Evolutionary conservation across 2,797 vertebrate species (phyloP).

Genomic region (Phrynocephalus forsythii): DNA sequence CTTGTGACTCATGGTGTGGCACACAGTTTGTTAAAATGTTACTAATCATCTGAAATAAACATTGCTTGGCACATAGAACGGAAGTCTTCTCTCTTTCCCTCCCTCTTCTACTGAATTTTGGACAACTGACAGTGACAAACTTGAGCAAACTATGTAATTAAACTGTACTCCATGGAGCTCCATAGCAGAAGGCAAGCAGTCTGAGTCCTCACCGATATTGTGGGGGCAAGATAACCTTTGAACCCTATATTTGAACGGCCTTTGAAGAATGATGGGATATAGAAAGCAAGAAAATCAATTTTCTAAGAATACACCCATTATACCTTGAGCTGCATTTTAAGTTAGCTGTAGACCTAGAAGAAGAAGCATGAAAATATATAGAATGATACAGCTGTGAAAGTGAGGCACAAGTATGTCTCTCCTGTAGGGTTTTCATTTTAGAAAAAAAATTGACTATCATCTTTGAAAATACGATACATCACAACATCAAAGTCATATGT

Average conservation of each 20-base stretch:
- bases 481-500: not conserved
- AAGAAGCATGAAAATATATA: not conserved
- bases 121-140: not conserved
- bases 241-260: not conserved
- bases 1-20: slow-evolving; percentile 9
- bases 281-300: not conserved
- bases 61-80: not conserved
- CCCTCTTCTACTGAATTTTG: not conserved
- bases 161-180: not conserved
- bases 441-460: not conserved
- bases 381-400: not conserved
- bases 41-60: slow-evolving; percentile 49
- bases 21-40: not conserved
- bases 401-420: not conserved
- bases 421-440: not conserved
- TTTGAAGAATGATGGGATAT: not conserved
- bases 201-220: too few species aligned
- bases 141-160: not conserved
- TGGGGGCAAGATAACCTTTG: not conserved
- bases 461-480: not conserved
- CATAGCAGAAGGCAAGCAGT: not conserved
- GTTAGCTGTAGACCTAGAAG: not conserved
- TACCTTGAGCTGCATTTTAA: not conserved
- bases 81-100: not conserved
- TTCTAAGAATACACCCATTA: not conserved